Percentiles rank a stretch among this genome's conserved stretches.
These are phyloP conservation scores for Paralichthys olivaceus DNA, from an alignment of 2,113 vertebrate species.

Conservation along the genomic window DNA sequence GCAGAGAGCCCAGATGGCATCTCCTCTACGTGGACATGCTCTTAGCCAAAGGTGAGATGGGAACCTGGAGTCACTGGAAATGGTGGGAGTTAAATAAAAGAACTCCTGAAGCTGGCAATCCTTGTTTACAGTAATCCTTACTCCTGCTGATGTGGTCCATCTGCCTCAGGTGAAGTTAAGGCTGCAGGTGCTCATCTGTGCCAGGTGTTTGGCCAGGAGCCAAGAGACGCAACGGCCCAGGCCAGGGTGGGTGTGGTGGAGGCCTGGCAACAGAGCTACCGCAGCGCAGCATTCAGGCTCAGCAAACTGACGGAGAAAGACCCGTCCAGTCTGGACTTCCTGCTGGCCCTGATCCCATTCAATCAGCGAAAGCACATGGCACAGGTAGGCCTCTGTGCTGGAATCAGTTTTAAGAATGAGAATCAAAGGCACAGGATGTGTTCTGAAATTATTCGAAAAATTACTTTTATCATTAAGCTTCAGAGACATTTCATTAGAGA, in stretches of 20 bases:
- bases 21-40: conserved; percentile 87
- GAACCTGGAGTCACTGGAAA: conserved; percentile 6
- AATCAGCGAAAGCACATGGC: conserved; percentile 79
- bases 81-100: not conserved
- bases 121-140: conserved; percentile 22
- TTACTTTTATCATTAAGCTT: not conserved
- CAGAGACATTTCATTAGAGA: not conserved
- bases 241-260: conserved; percentile 87
- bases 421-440: not conserved
- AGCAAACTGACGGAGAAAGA: conserved; percentile 85
- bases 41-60: conserved; percentile 82
- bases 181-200: conserved; percentile 83
- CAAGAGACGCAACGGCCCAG: conserved; percentile 77
- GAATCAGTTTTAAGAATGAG: not conserved
- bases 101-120: not conserved
- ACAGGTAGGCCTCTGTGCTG: conserved; percentile 82
- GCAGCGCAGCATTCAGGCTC: conserved; percentile 79
- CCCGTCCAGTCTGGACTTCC: conserved; percentile 77
- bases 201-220: conserved; percentile 79
- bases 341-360: conserved; percentile 84
- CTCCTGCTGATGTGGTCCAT: conserved; percentile 21
- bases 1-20: conserved; percentile 79
- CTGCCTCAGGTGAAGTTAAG: conserved; percentile 74
- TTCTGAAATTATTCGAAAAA: not conserved
- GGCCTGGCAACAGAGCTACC: conserved; percentile 82